A percentile compares a stretch with the other conserved stretches of the same genome.
phyloP scores from a whole-genome alignment of 1,140 invertebrate genomes.

The Psilanteris sp. region DNA sequence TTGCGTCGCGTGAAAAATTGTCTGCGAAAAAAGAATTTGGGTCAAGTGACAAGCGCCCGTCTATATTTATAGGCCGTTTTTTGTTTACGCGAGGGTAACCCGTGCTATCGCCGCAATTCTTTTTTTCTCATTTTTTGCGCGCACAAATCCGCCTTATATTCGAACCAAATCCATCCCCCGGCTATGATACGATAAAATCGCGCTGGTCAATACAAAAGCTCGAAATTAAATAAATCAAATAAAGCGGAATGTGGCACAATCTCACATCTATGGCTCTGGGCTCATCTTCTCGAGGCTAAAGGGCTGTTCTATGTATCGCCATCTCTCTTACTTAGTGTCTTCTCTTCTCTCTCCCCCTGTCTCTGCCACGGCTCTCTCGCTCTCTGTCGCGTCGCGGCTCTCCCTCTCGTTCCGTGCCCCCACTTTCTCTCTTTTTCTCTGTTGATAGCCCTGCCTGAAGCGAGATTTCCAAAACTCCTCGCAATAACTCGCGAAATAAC shows the following conservation, averaged over 20 bases:
- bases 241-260: conserved; percentile 59
- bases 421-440: neutral
- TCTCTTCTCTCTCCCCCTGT: neutral
- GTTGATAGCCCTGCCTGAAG: conserved; percentile 60
- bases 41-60: conserved; percentile 37
- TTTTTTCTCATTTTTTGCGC: conserved; percentile 1
- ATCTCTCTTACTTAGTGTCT: neutral
- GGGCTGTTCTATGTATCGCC: conserved; percentile 4
- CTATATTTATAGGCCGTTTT: conserved; percentile 32
- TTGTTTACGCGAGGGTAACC: conserved; percentile 29
- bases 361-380: neutral
- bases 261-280: conserved; percentile 66
- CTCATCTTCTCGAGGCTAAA: conserved; percentile 31
- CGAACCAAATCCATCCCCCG: conserved; percentile 27
- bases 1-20: neutral
- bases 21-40: conserved; percentile 25
- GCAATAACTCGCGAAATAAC: conserved; percentile 67
- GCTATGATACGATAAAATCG: conserved; percentile 40
- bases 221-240: conserved; percentile 75
- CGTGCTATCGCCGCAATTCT: conserved; percentile 2
- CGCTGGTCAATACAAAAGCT: conserved; percentile 61
- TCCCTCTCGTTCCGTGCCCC: too few species aligned
- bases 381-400: too few species aligned
- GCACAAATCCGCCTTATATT: conserved; percentile 25
- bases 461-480: conserved; percentile 70